phyloP scores from a whole-genome alignment of 2,797 vertebrate species.

The Pogoniulus pusillus region DNA sequence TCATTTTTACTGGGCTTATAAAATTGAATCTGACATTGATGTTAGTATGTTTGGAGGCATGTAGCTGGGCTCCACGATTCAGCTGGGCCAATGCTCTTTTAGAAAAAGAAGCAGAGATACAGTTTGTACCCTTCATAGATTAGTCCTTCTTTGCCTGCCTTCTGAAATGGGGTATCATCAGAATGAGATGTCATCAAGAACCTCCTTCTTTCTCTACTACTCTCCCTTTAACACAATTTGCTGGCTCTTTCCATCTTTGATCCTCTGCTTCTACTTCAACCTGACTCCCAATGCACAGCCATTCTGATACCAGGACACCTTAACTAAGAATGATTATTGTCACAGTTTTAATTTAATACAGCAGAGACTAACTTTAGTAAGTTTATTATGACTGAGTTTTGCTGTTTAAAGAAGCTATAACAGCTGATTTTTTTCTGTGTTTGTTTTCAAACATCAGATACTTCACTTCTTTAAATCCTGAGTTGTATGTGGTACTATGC shows the following conservation, averaged over 20 bases:
- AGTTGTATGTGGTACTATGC: not conserved
- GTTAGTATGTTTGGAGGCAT: not conserved
- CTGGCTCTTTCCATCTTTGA: not conserved
- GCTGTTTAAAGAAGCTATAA: not conserved
- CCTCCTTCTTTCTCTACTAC: not conserved
- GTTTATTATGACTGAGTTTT: not conserved
- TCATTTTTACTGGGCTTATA: not conserved
- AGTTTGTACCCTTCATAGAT: not conserved
- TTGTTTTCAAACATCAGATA: not conserved
- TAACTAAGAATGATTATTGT: not conserved
- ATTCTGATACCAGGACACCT: not conserved
- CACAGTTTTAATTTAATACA: not conserved
- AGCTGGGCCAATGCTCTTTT: not conserved
- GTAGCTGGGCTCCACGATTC: not conserved
- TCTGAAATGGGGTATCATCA: not conserved
- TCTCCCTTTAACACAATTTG: not conserved
- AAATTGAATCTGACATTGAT: not conserved
- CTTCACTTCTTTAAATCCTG: not conserved
- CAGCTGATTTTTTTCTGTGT: not conserved
- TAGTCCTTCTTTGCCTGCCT: not conserved
- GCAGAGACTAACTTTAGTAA: not conserved
- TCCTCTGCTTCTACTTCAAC: not conserved
- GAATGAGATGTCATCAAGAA: too few relatives aligned
- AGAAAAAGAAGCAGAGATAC: not conserved
- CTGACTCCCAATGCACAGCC: not conserved